These are phyloP conservation scores for Rhinopomastus cyanomelas DNA, from an alignment of 2,113 vertebrate species.

Conservation along the genomic window DNA sequence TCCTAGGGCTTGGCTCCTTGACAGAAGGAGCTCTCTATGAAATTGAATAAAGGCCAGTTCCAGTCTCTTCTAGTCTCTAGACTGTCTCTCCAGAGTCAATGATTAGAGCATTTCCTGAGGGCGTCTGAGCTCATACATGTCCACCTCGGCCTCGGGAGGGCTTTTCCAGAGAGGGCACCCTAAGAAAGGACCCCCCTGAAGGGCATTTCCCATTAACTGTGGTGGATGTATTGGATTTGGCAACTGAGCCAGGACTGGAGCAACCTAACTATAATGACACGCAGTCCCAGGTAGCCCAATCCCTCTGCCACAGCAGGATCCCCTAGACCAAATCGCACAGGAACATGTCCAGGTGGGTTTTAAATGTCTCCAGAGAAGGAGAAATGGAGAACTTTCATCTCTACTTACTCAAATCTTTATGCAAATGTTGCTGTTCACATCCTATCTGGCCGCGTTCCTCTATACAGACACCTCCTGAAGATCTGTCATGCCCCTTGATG, in stretches of 20 bases:
- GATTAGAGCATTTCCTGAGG: not conserved
- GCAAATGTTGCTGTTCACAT: not conserved
- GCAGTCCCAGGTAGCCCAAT: not conserved
- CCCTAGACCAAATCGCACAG: no score
- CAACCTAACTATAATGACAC: not conserved
- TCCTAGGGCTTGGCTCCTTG: not conserved
- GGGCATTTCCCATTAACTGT: not conserved
- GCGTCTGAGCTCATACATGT: not conserved
- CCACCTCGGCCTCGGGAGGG: not conserved
- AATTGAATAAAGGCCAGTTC: constrained; percentile 10
- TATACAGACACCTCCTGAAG: not conserved
- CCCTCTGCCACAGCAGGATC: no score
- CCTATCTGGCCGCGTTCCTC: not conserved
- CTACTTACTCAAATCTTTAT: not conserved
- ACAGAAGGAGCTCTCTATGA: not conserved
- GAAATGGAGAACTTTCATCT: not conserved
- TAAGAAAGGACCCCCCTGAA: not conserved
- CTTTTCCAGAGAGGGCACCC: not conserved
- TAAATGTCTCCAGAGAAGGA: no score
- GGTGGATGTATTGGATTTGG: not conserved
- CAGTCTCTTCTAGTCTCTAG: not conserved
- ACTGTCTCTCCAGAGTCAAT: not conserved
- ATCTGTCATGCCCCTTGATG: not conserved
- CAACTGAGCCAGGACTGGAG: not conserved
- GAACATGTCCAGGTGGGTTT: no score